Evolutionary conservation across 2,888 invertebrate species (phyloP), one percentile per base, ranked within the genome.

Genomic region (Nowickia ferox): DNA sequence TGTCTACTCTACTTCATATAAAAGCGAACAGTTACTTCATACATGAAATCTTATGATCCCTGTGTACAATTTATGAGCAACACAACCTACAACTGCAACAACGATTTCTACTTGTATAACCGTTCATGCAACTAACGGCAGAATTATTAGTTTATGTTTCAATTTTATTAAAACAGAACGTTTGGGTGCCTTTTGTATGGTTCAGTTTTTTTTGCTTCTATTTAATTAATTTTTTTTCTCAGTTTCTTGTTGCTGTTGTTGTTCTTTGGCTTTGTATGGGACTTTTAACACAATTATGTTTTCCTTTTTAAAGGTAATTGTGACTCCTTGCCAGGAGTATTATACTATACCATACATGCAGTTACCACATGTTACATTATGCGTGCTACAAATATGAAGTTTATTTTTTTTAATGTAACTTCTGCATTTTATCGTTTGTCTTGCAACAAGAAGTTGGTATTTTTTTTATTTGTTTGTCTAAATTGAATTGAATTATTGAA

Each of bases 91-190:
- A 40, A 71, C 44, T 71, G n/a, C 40, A 69, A 30, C 11, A 9
- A 13, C 15, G 22, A 30, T 17, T 17, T 30, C 30, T 30, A 30
- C 30, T 30, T 53, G 11, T 30, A 38, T 48, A 59, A 9, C 15
- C 3, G 6, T 40, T 40, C 22, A 19, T 38, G 30, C 2, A 2
- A 72, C 42, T 51, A 51, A 42, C 30, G 51, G 82, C 51, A 71
- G 61, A 76, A 46, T 65, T 30, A 30, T 30, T 72, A 66, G 72
- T 83, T 83, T 83, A 76, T 79, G 59, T 79, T 79, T 79, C 55
- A 72, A 71, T 83, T 86, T 82, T 51, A 82, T 82, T 78, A 82
- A 82, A 79, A 78, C 68, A 48, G 30, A 72, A 66, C 77, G 48
- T 66, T 77, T 59, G 77, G 71, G 2, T 66, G 48, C 57, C 53